Conservation (phyloP, 2,888 invertebrate genomes). For the Lycophotia porphyrea region DNA sequence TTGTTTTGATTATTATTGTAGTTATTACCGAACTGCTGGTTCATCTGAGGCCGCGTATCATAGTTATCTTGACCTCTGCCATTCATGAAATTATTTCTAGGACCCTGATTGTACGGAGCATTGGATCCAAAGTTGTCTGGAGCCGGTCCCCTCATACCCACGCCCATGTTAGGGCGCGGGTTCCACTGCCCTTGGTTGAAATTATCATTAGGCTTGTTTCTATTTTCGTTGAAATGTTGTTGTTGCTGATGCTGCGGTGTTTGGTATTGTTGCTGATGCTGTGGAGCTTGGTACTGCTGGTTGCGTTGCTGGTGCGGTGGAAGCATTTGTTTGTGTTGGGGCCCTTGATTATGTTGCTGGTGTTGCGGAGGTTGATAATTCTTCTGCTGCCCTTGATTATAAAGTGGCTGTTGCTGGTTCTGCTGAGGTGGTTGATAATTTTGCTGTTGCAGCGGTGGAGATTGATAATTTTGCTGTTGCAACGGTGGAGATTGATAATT, state of each 20-base stretch:
- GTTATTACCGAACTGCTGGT: slow-evolving; percentile 69
- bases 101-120: slow-evolving; percentile 68
- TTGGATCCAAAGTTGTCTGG: slow-evolving; percentile 51
- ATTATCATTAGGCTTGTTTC: slow-evolving; percentile 50
- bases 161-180: slow-evolving; percentile 29
- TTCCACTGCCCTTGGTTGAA: slow-evolving; percentile 55
- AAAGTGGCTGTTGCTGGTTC: slow-evolving; percentile 27
- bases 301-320: slow-evolving; percentile 35
- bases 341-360: slow-evolving; percentile 42
- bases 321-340: slow-evolving; percentile 20
- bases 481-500: slow-evolving; percentile 9
- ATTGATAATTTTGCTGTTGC: slow-evolving; percentile 25
- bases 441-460: slow-evolving; percentile 21
- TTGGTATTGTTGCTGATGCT: slow-evolving; percentile 49
- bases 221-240: slow-evolving; percentile 48
- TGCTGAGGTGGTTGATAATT: slow-evolving; percentile 25
- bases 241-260: slow-evolving; percentile 32
- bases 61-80: slow-evolving; percentile 69
- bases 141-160: slow-evolving; percentile 38
- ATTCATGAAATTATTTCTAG: slow-evolving; percentile 75
- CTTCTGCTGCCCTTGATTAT: slow-evolving; percentile 12
- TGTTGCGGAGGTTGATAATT: slow-evolving; percentile 19
- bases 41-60: slow-evolving; percentile 61
- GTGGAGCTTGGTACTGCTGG: slow-evolving; percentile 40
- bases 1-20: slow-evolving; percentile 63